phyloP scores from a whole-genome alignment of 2,797 vertebrate species.

The Bradypodion pumilum region DNA sequence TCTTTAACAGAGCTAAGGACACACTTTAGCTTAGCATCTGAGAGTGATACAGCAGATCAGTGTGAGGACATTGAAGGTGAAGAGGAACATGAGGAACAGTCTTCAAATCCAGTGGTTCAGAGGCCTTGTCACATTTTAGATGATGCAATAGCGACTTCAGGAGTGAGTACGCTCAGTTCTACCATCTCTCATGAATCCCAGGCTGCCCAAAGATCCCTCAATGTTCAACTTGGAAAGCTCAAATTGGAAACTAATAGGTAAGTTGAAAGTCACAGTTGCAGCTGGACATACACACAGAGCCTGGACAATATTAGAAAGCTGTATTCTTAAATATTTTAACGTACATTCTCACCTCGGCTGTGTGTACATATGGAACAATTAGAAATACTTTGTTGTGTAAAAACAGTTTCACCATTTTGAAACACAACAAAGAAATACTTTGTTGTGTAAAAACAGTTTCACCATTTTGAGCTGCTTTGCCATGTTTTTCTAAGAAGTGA shows the following conservation, averaged over 20 bases:
- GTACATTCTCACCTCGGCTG: no score
- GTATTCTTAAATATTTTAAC: neutral
- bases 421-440: no score
- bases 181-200: conserved; percentile 92
- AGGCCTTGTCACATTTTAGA: conserved; percentile 80
- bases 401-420: neutral
- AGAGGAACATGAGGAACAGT: conserved; percentile 75
- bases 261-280: conserved; percentile 27
- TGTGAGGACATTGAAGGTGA: conserved; percentile 85
- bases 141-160: conserved; percentile 92
- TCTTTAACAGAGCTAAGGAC: conserved; percentile 86
- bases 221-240: conserved; percentile 90
- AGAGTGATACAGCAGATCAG: conserved; percentile 92
- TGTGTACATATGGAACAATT: neutral
- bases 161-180: conserved; percentile 98
- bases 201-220: conserved; percentile 85
- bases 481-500: no score
- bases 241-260: conserved; percentile 96
- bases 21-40: conserved; percentile 95
- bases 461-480: no score
- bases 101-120: conserved; percentile 74
- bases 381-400: neutral
- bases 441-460: neutral
- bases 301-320: neutral
- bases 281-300: no score